These are phyloP conservation scores for Anhinga rufa DNA, from an alignment of 2,113 vertebrate genomes.

Conservation along the genomic window DNA sequence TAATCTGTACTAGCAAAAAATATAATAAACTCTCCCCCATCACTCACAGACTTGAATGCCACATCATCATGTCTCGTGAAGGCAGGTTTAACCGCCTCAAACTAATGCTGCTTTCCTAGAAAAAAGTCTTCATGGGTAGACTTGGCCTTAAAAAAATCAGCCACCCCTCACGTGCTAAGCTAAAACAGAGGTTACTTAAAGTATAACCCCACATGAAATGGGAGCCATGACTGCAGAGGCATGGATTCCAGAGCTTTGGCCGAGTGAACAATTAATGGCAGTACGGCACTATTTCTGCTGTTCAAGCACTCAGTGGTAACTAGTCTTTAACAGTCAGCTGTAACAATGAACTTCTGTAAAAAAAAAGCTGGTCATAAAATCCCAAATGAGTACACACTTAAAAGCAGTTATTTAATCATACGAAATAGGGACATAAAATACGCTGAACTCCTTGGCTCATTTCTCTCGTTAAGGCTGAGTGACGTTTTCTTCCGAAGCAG, in stretches of 20 bases:
- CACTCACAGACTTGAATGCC: neutral
- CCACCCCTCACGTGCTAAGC: neutral
- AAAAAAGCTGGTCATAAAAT: neutral
- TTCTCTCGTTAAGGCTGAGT: neutral
- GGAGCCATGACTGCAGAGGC: neutral
- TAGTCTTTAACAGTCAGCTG: neutral
- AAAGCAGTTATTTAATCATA: neutral
- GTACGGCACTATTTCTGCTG: neutral
- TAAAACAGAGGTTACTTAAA: neutral
- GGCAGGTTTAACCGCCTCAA: neutral
- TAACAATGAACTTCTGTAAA: neutral
- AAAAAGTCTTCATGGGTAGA: neutral
- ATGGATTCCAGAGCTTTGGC: rapidly evolving
- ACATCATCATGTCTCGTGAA: rapidly evolving
- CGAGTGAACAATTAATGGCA: neutral
- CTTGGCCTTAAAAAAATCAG: neutral
- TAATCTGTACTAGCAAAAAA: neutral
- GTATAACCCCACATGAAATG: neutral
- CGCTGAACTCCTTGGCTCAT: neutral
- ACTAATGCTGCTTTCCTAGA: neutral
- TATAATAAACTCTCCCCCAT: neutral
- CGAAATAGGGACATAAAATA: neutral
- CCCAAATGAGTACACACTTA: neutral
- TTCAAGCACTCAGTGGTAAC: neutral
- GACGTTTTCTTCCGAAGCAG: neutral